These are phyloP conservation scores for Mus pahari DNA, from an alignment of 2,113 vertebrate genomes.

Conservation along the genomic window DNA sequence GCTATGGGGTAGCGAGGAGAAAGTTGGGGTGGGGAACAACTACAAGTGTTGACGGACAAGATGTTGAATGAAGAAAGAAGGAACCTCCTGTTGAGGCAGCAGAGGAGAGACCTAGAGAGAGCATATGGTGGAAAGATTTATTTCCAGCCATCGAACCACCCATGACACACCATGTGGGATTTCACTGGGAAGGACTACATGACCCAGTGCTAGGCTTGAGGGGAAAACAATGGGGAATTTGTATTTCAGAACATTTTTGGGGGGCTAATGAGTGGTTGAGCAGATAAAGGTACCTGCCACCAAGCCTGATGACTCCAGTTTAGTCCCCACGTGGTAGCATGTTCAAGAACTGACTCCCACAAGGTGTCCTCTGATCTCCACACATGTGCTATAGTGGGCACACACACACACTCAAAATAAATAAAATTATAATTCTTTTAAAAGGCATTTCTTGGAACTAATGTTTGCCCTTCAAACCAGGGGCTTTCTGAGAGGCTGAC, in stretches of 20 bases:
- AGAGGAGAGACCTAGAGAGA: not conserved
- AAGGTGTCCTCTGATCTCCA: too few relatives aligned
- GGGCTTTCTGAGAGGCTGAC: not conserved
- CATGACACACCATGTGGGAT: not conserved
- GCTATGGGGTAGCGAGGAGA: not conserved
- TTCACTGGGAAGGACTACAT: slow-evolving; percentile 17
- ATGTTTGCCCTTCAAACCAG: not conserved
- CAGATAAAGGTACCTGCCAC: not conserved
- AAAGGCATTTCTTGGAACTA: not conserved
- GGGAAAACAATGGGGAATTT: slow-evolving; percentile 2
- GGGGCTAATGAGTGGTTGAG: not conserved
- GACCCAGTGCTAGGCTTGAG: not conserved
- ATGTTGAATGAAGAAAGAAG: not conserved
- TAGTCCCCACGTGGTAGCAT: not conserved
- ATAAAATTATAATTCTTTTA: not conserved
- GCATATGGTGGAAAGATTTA: not conserved
- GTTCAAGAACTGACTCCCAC: not conserved
- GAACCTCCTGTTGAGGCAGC: not conserved
- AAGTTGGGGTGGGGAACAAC: not conserved
- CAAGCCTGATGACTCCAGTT: too few relatives aligned
- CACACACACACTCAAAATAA: not conserved
- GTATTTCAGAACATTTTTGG: slow-evolving; percentile 19
- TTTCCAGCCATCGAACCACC: not conserved
- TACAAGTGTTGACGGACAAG: not conserved
- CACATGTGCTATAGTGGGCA: not conserved